Percentiles rank a stretch among this genome's conserved stretches.
Evolutionary conservation across 2,113 vertebrate genomes (phyloP).

Genomic region (Pelmatolapia mariae): DNA sequence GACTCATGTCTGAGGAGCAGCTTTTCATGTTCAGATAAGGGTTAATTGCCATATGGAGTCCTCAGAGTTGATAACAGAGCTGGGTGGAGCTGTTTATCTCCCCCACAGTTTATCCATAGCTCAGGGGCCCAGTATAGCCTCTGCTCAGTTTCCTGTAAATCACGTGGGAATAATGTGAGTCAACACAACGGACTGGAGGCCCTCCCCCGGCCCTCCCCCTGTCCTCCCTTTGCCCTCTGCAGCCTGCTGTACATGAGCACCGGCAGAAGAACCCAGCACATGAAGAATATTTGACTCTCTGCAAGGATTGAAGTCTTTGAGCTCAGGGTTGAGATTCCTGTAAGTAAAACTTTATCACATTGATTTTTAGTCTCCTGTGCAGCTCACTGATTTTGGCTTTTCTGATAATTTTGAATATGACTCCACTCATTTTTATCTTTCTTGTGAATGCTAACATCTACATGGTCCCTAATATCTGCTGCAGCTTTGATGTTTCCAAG

Average conservation of each 20-base stretch:
- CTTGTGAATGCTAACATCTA: background rate
- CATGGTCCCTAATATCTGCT: background rate
- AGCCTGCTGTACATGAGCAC: background rate
- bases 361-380: background rate
- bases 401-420: background rate
- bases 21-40: background rate
- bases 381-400: background rate
- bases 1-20: background rate
- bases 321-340: background rate
- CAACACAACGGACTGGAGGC: accelerated
- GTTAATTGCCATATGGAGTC: background rate
- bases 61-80: background rate
- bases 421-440: background rate
- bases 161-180: background rate
- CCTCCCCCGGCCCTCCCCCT: accelerated
- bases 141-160: background rate
- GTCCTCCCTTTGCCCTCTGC: accelerated
- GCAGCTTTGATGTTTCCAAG: background rate
- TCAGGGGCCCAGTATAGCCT: accelerated
- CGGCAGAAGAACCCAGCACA: accelerated
- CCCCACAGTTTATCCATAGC: background rate
- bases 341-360: background rate
- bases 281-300: background rate
- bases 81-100: background rate
- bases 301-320: background rate